Percentiles rank a stretch among this genome's conserved stretches.
Conservation (phyloP, 2,888 invertebrate genomes). For the Himalopsyche kuldschensis region DNA sequence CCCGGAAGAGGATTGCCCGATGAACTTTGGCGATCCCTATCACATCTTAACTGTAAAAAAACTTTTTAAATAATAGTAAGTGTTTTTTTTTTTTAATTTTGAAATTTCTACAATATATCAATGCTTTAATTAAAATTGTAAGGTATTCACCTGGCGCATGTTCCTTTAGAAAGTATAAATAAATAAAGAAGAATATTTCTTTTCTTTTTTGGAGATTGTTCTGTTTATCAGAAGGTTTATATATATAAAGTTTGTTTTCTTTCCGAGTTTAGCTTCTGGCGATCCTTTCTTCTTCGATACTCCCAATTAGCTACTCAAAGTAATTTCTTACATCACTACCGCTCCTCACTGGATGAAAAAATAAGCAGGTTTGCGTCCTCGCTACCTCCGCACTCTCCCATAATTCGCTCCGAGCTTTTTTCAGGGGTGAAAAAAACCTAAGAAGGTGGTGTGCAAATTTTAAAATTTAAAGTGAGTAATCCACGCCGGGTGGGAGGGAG, state of each 20-base stretch:
- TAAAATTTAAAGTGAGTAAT: conserved; percentile 39
- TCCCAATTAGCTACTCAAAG: conserved; percentile 36
- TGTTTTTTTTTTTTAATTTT: no score
- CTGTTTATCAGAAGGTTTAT: not conserved
- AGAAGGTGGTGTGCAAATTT: conserved; percentile 30
- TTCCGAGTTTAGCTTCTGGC: conserved; percentile 35
- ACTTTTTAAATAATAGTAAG: no score
- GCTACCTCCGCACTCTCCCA: conserved; percentile 7
- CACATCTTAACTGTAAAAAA: no score
- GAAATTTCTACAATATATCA: no score
- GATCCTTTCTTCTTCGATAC: conserved; percentile 32
- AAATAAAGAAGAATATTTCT: not conserved
- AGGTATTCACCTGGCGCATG: not conserved
- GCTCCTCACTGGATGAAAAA: conserved; percentile 34
- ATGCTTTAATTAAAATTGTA: not conserved
- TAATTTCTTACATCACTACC: conserved; percentile 38
- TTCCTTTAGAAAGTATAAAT: not conserved
- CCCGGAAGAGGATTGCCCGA: no score
- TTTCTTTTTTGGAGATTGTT: not conserved
- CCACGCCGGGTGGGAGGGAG: conserved; percentile 33
- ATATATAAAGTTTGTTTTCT: conserved; percentile 29
- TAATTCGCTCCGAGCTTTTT: conserved; percentile 5
- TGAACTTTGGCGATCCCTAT: no score
- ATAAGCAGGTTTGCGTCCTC: conserved; percentile 34
- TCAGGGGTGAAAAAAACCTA: conserved; percentile 6